These are phyloP conservation scores for Macroramphosus scolopax DNA, from an alignment of 2,797 vertebrate species.

Conservation along the genomic window DNA sequence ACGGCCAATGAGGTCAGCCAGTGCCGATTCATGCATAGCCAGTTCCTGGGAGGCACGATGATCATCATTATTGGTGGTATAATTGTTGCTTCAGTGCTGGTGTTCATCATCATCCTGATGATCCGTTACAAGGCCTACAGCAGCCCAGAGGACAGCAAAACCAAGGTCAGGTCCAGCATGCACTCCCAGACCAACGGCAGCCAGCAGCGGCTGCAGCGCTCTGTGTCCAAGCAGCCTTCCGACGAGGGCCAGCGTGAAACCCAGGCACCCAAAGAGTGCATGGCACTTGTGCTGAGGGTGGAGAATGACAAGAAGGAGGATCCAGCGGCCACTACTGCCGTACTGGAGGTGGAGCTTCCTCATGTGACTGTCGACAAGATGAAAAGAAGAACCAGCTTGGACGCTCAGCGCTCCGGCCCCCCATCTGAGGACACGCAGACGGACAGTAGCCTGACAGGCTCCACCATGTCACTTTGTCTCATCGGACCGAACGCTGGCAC, in stretches of 20 bases:
- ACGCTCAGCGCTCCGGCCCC: conserved; percentile 73
- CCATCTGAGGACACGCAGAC: conserved; percentile 81
- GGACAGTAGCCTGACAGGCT: conserved; percentile 81
- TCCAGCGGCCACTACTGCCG: conserved; percentile 40
- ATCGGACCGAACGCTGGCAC: conserved; percentile 77
- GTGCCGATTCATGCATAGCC: conserved; percentile 87
- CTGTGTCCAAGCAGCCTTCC: conserved; percentile 71
- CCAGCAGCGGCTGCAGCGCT: conserved; percentile 66
- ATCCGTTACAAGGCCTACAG: conserved; percentile 93
- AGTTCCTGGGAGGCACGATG: conserved; percentile 87
- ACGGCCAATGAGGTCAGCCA: conserved; percentile 82
- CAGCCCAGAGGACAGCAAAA: conserved; percentile 75
- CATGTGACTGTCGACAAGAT: conserved; percentile 55
- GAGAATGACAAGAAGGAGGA: conserved; percentile 75
- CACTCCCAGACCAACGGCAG: conserved; percentile 86
- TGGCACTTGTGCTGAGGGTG: conserved; percentile 77
- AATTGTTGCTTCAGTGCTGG: conserved; percentile 86
- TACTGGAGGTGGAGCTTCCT: conserved; percentile 69
- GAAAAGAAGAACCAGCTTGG: conserved; percentile 73
- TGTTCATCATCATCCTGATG: conserved; percentile 96
- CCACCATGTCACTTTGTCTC: conserved; percentile 89
- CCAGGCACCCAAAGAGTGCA: conserved; percentile 70
- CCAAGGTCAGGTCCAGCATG: conserved; percentile 77
- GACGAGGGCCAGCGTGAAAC: conserved; percentile 68
- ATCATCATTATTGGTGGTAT: conserved; percentile 87